phyloP scores from a whole-genome alignment of 2,113 vertebrate genomes.

The Onychostruthus taczanowskii region DNA sequence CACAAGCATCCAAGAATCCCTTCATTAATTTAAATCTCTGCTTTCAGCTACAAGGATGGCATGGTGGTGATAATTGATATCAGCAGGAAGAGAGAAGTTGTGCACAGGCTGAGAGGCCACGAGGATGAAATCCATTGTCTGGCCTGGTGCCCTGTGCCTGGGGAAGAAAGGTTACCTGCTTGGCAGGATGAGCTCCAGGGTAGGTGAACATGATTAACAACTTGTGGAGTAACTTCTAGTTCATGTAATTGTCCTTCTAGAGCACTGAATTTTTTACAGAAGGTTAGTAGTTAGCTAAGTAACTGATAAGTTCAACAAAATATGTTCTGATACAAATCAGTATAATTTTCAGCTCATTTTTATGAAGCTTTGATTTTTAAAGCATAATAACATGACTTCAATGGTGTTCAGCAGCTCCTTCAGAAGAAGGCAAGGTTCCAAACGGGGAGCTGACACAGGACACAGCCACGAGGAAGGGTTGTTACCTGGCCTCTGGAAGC shows the following conservation, averaged over 20 bases:
- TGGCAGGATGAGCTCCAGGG: conserved; percentile 78
- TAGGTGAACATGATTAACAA: not conserved
- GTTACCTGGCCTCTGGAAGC: conserved; percentile 91
- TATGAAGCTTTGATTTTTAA: not conserved
- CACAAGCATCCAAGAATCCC: not conserved
- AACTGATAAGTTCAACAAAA: not conserved
- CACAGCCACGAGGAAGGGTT: conserved; percentile 60
- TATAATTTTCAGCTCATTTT: not conserved
- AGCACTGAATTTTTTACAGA: not conserved
- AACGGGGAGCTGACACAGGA: conserved; percentile 63
- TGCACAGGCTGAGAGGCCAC: conserved; percentile 88
- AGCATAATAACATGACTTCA: not conserved
- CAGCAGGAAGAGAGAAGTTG: conserved; percentile 87
- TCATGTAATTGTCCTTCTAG: not conserved
- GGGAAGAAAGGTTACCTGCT: conserved; percentile 70
- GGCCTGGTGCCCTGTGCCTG: conserved; percentile 83
- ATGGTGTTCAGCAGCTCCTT: not conserved
- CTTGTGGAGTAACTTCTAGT: not conserved
- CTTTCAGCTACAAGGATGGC: conserved; percentile 92
- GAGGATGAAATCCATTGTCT: conserved; percentile 94
- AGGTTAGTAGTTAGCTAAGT: not conserved
- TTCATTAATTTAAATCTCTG: not conserved
- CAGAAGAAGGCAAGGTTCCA: conserved; percentile 59
- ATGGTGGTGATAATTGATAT: conserved; percentile 91
- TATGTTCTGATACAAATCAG: not conserved